A percentile compares a stretch with the other conserved stretches of the same genome.
phyloP scores from a whole-genome alignment of 2,797 vertebrate species.

The Chrysocyon brachyurus region DNA sequence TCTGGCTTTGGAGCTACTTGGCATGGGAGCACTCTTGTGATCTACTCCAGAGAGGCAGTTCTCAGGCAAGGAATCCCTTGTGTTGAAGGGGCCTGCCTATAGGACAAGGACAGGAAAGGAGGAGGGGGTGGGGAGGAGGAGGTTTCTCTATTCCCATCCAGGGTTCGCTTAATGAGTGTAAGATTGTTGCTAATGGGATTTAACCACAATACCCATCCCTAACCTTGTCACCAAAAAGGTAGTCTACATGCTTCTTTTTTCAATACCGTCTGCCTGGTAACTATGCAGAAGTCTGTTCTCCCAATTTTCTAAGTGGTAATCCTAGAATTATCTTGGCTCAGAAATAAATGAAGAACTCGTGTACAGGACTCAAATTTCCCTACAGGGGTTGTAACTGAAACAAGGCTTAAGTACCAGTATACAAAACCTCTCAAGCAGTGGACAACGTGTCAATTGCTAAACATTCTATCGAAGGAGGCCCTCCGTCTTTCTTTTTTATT shows the following conservation, averaged over 20 bases:
- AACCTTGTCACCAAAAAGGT: conserved; percentile 66
- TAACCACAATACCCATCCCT: conserved; percentile 77
- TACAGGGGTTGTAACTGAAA: conserved; percentile 70
- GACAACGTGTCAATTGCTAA: conserved; percentile 14
- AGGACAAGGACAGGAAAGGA: background rate
- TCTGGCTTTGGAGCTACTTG: conserved; percentile 53
- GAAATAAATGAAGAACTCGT: conserved; percentile 82
- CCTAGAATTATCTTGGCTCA: conserved; percentile 86
- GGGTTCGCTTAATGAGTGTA: conserved; percentile 76
- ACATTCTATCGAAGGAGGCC: background rate
- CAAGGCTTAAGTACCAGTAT: conserved; percentile 80
- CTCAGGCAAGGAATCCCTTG: conserved; percentile 69
- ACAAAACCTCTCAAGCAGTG: conserved; percentile 59
- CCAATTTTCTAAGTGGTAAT: conserved; percentile 84
- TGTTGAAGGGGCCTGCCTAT: background rate
- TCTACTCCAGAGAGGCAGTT: conserved; percentile 72
- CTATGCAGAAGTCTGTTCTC: conserved; percentile 72
- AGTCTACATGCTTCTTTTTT: conserved; percentile 61
- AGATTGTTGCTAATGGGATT: conserved; percentile 84
- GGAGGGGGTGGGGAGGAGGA: background rate
- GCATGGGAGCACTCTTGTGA: background rate
- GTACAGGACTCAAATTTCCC: conserved; percentile 83
- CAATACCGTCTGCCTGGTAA: conserved; percentile 70
- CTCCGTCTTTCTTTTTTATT: background rate
- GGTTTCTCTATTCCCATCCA: conserved; percentile 37